Evolutionary conservation across 2,113 vertebrate genomes (phyloP).

Genomic region (Microtus oregoni): DNA sequence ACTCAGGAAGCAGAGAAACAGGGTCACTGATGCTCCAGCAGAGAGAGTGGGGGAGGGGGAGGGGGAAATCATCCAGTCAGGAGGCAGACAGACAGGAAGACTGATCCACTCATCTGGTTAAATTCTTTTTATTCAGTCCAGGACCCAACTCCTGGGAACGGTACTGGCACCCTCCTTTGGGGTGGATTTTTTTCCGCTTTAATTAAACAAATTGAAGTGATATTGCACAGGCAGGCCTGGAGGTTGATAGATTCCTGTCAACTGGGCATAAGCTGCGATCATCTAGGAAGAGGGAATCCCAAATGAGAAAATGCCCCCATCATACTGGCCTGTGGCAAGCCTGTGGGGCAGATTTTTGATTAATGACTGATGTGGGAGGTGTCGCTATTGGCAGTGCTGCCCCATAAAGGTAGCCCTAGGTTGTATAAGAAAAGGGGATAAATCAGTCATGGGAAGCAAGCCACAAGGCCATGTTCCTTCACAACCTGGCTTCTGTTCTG

Average conservation of each 20-base stretch:
- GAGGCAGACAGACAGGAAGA: no score
- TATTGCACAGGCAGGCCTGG: neutral
- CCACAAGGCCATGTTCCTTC: neutral
- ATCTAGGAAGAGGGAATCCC: neutral
- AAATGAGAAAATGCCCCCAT: neutral
- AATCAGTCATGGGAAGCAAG: neutral
- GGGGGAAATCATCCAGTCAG: neutral
- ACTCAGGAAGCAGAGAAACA: no score
- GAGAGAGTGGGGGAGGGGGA: no score
- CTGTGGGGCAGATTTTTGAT: no score
- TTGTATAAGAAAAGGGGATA: neutral
- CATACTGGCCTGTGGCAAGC: neutral
- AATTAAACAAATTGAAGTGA: neutral
- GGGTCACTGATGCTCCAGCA: no score
- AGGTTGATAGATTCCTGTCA: neutral
- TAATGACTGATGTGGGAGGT: neutral
- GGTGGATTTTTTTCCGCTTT: no score
- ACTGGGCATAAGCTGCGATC: neutral
- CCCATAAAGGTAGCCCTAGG: neutral
- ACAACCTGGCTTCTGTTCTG: neutral
- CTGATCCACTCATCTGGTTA: no score
- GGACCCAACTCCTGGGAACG: neutral
- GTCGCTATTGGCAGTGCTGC: neutral
- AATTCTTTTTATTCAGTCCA: no score
- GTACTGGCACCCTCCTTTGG: neutral